phyloP scores from a whole-genome alignment of 2,888 invertebrate species.

The Callyntrura sp. region DNA sequence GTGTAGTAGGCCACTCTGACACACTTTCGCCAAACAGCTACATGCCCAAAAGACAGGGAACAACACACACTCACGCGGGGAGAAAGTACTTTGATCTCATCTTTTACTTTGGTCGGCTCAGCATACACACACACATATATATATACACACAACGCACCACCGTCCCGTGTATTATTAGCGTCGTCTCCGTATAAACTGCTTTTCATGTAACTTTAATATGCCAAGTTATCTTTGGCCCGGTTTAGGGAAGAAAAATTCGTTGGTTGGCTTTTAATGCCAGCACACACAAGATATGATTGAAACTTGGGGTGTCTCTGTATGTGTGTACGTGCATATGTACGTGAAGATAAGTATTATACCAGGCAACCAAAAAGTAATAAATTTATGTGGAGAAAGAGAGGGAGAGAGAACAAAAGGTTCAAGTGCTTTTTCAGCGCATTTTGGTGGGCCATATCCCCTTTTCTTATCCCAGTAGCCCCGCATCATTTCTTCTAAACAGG shows the following conservation, averaged over 20 bases:
- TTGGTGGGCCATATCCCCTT: slow-evolving; percentile 42
- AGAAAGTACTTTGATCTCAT: slow-evolving; percentile 14
- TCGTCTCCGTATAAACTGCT: neutral
- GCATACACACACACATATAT: no score
- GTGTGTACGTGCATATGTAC: neutral
- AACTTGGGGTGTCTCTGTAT: neutral
- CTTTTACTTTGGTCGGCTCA: neutral
- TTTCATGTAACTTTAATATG: slow-evolving; percentile 1
- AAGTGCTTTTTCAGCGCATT: slow-evolving; percentile 55
- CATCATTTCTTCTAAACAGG: neutral
- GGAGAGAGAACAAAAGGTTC: slow-evolving; percentile 54
- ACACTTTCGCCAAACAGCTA: slow-evolving; percentile 20
- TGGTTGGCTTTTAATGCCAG: no score
- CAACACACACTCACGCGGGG: neutral
- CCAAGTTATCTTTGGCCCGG: slow-evolving; percentile 30
- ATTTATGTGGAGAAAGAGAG: slow-evolving; percentile 57
- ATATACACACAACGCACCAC: no score
- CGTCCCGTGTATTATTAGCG: neutral
- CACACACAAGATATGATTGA: neutral
- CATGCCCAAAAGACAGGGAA: neutral
- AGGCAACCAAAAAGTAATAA: slow-evolving; percentile 44
- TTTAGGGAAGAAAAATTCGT: no score
- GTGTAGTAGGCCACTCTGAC: neutral
- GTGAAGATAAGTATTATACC: neutral
- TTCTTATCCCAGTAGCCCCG: no score